These are phyloP conservation scores for Fragum sueziense DNA, from an alignment of 2,888 invertebrate species.

Conservation along the genomic window DNA sequence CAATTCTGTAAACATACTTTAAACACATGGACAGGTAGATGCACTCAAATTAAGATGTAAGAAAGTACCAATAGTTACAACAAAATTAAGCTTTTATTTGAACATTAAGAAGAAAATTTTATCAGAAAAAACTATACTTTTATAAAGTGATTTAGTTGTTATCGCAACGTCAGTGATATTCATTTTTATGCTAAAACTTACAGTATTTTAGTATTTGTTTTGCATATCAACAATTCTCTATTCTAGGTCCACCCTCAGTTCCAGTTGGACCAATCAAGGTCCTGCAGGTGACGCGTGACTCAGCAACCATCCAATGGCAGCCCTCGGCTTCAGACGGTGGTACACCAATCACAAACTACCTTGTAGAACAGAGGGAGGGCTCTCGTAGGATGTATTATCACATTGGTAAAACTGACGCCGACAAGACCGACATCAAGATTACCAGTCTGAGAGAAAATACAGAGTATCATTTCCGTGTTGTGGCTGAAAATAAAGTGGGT, in stretches of 20 bases:
- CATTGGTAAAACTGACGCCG: slow-evolving; percentile 74
- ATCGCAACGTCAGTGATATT: too few relatives aligned
- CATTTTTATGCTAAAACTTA: too few relatives aligned
- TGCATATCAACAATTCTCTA: too few relatives aligned
- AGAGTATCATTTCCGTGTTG: slow-evolving; percentile 93
- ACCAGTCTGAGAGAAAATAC: slow-evolving; percentile 88
- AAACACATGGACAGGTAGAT: too few relatives aligned
- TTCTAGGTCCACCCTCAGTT: slow-evolving; percentile 75
- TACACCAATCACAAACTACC: slow-evolving; percentile 79
- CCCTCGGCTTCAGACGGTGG: slow-evolving; percentile 81
- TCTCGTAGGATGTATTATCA: slow-evolving; percentile 77
- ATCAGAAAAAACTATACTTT: too few relatives aligned
- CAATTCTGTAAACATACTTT: too few relatives aligned
- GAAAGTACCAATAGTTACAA: too few relatives aligned
- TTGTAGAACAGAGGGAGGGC: slow-evolving; percentile 78
- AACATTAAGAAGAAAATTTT: too few relatives aligned
- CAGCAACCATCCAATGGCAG: slow-evolving; percentile 81
- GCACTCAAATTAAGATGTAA: too few relatives aligned
- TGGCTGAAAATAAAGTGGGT: slow-evolving; percentile 93
- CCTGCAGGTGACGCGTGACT: slow-evolving; percentile 78
- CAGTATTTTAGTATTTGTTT: too few relatives aligned
- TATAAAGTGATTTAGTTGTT: too few relatives aligned
- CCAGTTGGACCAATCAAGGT: slow-evolving; percentile 80
- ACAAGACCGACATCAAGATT: slow-evolving; percentile 65
- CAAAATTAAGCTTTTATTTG: too few relatives aligned